These are phyloP conservation scores for Rhombomys opimus DNA, from an alignment of 2,113 vertebrate species.

Conservation along the genomic window DNA sequence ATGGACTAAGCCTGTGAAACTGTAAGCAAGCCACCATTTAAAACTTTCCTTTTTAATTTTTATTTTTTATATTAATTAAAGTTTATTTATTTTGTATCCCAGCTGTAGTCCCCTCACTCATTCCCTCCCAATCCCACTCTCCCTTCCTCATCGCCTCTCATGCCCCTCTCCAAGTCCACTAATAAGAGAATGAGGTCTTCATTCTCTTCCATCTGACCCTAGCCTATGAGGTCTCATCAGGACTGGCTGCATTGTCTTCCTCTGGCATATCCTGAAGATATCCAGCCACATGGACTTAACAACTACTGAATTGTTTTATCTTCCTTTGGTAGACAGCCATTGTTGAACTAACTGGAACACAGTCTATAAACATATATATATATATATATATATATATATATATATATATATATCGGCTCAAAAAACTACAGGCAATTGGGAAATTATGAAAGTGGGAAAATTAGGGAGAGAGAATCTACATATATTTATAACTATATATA, in stretches of 20 bases:
- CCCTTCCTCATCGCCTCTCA: no score
- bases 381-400: no score
- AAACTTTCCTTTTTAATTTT: background rate
- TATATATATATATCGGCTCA: background rate
- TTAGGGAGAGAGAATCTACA: no score
- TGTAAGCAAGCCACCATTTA: background rate
- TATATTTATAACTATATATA: background rate
- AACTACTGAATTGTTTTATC: background rate
- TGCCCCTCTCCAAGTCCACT: no score
- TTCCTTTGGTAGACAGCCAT: background rate
- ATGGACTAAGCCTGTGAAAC: background rate
- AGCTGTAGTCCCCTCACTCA: no score
- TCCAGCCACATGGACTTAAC: background rate
- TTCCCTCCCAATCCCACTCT: no score
- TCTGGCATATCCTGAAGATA: background rate
- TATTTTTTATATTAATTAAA: no score
- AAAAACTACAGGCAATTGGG: background rate
- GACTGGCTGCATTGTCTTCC: no score
- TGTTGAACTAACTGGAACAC: background rate
- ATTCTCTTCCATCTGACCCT: no score
- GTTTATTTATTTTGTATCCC: no score
- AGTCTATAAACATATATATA: background rate
- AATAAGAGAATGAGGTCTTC: no score
- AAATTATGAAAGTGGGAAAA: background rate
- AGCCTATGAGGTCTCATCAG: no score